Evolutionary conservation across 2,797 vertebrate genomes (phyloP).

Genomic region (Dicrostonyx torquatus): DNA sequence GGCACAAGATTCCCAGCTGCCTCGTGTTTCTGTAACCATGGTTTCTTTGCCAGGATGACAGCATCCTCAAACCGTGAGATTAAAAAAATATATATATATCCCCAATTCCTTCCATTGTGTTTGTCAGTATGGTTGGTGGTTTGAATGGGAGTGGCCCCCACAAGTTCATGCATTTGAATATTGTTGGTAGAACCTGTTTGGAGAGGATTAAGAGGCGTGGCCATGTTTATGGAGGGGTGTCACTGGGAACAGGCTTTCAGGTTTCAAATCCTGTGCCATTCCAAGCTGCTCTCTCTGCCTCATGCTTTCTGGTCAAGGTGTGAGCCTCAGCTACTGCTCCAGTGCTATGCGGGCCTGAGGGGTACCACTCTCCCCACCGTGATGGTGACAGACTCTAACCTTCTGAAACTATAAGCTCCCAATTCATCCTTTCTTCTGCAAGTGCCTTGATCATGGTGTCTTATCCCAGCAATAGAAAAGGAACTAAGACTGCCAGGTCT

Average conservation of each 20-base stretch:
- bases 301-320: neutral
- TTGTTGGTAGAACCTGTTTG: neutral
- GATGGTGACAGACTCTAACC: neutral
- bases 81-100: neutral
- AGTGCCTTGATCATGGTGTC: neutral
- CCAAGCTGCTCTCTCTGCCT: neutral
- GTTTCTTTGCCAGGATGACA: neutral
- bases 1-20: neutral
- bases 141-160: neutral
- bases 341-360: neutral
- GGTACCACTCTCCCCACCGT: neutral
- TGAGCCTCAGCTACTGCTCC: neutral
- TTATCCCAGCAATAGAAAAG: neutral
- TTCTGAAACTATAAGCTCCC: neutral
- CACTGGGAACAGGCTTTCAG: neutral
- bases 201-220: neutral
- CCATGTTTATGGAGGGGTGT: neutral
- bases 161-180: neutral
- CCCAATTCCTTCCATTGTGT: neutral
- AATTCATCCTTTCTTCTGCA: neutral
- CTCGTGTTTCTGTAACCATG: no score
- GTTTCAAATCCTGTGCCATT: neutral
- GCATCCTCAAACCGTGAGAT: neutral
- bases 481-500: neutral
- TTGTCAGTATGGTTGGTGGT: neutral